Base-by-base conservation (phyloP, 2,888 invertebrate species). In the Pseudoips prasinana region DNA sequence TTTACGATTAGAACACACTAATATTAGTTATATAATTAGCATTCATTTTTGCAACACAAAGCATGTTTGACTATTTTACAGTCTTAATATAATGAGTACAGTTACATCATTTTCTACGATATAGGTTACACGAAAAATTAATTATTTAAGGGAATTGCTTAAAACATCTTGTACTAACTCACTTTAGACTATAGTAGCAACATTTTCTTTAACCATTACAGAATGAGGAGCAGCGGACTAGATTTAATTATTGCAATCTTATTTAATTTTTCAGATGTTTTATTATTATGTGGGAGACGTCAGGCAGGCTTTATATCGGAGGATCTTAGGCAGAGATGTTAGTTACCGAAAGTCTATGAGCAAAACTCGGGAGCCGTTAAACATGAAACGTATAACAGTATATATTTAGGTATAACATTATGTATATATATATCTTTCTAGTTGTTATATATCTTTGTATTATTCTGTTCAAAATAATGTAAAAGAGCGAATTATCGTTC, bases 251-350 rank as follows among this genome's bases (percentile, higher is more conserved):
- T 68, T 65, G 66, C 65, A 68, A 64, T 60, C 65, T 63, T 64
- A 59, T 65, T 74, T 73, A 70, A 57, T 75, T 75, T 77, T 76
- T 76, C 77, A 77, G 77, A 76, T 76, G 37, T 65, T 60, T 54
- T 65, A 49, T 64, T 66, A 60, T 64, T 61, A 64, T 60, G 71
- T 73, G 58, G 74, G 73, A 58, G 74, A 50, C 69, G 40, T 58
- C 60, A 69, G 69, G 69, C 74, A 72, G 76, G 73, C 63, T 64
- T 55, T 45, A 51, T 52, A 57, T 40, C 61, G 48, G 29, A 49
- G 58, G 52, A 51, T 39, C 47, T 39, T 69, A 67, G 62, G 59
- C 54, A 46, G 54, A 48, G 51, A 45, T 51, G 25, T 59, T 67
- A 65, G 66, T 48, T 47, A 63, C 39, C 47, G 39, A 58, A 57